Conservation (phyloP, 2,888 invertebrate species). For the Ariolimax columbianus region DNA sequence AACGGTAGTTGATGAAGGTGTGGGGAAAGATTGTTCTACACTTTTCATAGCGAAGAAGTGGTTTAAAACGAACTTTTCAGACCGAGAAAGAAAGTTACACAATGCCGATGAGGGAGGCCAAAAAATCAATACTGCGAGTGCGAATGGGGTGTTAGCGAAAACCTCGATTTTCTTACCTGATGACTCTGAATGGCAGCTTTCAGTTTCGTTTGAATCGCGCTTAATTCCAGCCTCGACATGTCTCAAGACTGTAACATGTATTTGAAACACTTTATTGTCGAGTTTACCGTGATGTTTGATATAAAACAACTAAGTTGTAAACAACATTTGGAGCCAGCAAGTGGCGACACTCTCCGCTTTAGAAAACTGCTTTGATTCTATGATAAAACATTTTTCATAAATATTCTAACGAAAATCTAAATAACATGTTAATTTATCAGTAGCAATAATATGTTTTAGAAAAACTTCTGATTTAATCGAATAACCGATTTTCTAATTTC, state of each 20-base stretch:
- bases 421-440: no score
- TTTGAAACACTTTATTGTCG: conserved; percentile 5
- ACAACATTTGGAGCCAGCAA: conserved; percentile 45
- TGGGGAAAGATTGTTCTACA: neutral
- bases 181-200: conserved; percentile 76
- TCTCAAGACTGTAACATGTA: neutral
- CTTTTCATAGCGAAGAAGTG: neutral
- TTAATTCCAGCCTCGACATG: conserved; percentile 63
- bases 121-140: conserved; percentile 51
- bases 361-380: conserved; percentile 41
- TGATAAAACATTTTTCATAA: neutral
- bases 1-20: neutral
- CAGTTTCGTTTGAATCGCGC: conserved; percentile 73
- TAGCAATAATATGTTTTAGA: neutral
- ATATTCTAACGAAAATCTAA: neutral
- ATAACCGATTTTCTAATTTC: neutral
- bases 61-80: conserved; percentile 24
- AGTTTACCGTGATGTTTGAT: conserved; percentile 13
- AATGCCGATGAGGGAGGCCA: conserved; percentile 34
- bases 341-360: conserved; percentile 47
- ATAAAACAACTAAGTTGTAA: conserved; percentile 41
- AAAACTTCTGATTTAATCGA: neutral
- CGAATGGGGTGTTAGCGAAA: conserved; percentile 51
- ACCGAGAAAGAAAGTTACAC: conserved; percentile 48
- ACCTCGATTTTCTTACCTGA: conserved; percentile 69